A percentile compares a stretch with the other conserved stretches of the same genome.
These are phyloP conservation scores for Colius striatus DNA, from an alignment of 2,113 vertebrate species.

Conservation along the genomic window DNA sequence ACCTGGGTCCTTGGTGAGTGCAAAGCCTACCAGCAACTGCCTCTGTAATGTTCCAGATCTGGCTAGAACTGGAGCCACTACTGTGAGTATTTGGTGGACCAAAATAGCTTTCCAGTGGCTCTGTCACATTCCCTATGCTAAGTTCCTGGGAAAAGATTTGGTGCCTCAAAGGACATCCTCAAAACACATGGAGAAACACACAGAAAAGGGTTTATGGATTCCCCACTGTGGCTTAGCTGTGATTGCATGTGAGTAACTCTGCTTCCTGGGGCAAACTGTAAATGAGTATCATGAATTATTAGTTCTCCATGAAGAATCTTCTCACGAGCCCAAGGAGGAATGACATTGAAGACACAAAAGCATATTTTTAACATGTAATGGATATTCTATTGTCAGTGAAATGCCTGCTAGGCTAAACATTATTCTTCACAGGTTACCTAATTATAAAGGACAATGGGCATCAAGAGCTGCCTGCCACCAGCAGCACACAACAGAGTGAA, in stretches of 20 bases:
- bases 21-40: conserved; percentile 29
- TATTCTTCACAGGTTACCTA: background rate
- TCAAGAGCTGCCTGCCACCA: background rate
- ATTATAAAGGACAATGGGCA: background rate
- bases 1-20: background rate
- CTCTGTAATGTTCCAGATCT: background rate
- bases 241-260: background rate
- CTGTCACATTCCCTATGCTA: background rate
- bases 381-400: background rate
- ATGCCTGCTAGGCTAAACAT: background rate
- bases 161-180: background rate
- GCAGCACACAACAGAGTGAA: background rate
- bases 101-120: background rate
- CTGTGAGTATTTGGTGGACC: background rate
- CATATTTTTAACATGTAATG: background rate
- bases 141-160: background rate
- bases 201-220: background rate
- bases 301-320: background rate
- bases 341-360: background rate
- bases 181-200: background rate
- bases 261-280: background rate
- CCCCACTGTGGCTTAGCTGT: background rate
- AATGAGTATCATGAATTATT: background rate
- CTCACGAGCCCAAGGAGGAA: background rate
- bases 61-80: background rate